A percentile compares a stretch with the other conserved stretches of the same genome.
Conservation (phyloP, 2,797 vertebrate species). For the Anabacerthia variegaticeps region DNA sequence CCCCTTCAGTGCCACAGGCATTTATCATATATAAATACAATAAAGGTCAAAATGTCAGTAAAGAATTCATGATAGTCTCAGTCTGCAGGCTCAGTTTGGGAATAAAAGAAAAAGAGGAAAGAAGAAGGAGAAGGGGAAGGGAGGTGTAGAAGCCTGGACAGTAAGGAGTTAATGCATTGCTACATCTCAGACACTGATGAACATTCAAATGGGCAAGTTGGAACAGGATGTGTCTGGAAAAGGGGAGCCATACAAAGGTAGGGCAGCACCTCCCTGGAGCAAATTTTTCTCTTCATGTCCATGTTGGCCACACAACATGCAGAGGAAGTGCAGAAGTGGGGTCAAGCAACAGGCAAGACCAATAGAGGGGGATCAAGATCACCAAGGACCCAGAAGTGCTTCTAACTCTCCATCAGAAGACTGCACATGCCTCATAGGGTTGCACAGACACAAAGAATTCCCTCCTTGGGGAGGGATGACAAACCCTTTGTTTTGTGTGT, state of each 20-base stretch:
- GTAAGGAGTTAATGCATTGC: background rate
- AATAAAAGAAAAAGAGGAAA: background rate
- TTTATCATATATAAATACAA: background rate
- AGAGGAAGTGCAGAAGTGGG: background rate
- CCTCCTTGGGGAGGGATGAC: accelerated
- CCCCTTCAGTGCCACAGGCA: background rate
- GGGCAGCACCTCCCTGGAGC: accelerated
- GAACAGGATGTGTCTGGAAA: background rate
- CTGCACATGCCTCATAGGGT: background rate
- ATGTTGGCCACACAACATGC: background rate
- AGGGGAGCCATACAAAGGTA: background rate
- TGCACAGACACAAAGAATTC: background rate
- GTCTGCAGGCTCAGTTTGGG: background rate
- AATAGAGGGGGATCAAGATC: background rate
- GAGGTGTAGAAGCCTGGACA: background rate
- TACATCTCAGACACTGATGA: accelerated
- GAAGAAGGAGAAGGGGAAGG: accelerated
- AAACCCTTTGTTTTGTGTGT: background rate
- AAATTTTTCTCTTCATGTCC: background rate
- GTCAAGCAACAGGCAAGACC: background rate
- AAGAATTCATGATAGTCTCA: background rate
- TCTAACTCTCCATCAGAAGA: accelerated
- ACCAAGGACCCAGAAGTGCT: background rate
- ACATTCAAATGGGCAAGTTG: background rate
- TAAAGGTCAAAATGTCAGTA: background rate